Conservation (phyloP, 2,113 vertebrate species). For the Bubo scandiacus region DNA sequence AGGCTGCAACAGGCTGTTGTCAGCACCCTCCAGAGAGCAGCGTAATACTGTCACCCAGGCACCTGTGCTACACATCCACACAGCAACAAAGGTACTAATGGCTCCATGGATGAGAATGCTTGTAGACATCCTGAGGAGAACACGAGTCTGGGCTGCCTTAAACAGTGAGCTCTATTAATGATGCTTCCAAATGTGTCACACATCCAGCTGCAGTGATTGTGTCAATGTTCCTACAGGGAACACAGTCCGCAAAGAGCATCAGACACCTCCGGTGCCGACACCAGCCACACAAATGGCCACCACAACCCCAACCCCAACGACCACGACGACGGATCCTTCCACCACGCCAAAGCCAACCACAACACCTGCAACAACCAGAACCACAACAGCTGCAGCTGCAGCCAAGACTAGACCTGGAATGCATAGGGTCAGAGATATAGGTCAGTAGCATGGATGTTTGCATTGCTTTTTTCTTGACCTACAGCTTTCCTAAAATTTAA, state of each 20-base stretch:
- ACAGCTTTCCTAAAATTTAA: neutral
- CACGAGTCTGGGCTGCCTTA: neutral
- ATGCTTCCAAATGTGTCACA: neutral
- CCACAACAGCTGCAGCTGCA: neutral
- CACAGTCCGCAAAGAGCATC: neutral
- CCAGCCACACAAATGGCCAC: slow-evolving; percentile 27
- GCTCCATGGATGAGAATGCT: neutral
- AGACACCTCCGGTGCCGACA: neutral
- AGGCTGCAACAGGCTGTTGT: neutral
- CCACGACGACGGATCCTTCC: slow-evolving; percentile 10
- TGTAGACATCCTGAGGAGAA: neutral
- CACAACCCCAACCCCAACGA: slow-evolving; percentile 14
- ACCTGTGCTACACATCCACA: neutral
- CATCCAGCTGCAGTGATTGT: neutral
- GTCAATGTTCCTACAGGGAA: slow-evolving; percentile 16
- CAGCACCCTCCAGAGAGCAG: neutral
- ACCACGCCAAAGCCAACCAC: slow-evolving; percentile 55
- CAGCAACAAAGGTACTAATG: neutral
- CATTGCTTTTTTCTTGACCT: neutral
- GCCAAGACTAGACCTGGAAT: slow-evolving; percentile 67
- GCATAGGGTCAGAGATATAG: slow-evolving; percentile 82
- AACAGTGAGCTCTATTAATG: neutral
- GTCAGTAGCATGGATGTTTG: slow-evolving; percentile 68
- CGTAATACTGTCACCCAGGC: neutral
- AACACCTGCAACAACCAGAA: slow-evolving; percentile 56